A percentile compares a stretch with the other conserved stretches of the same genome.
phyloP scores from a whole-genome alignment of 2,113 vertebrate genomes.

The Chamaetylas fuelleborni region DNA sequence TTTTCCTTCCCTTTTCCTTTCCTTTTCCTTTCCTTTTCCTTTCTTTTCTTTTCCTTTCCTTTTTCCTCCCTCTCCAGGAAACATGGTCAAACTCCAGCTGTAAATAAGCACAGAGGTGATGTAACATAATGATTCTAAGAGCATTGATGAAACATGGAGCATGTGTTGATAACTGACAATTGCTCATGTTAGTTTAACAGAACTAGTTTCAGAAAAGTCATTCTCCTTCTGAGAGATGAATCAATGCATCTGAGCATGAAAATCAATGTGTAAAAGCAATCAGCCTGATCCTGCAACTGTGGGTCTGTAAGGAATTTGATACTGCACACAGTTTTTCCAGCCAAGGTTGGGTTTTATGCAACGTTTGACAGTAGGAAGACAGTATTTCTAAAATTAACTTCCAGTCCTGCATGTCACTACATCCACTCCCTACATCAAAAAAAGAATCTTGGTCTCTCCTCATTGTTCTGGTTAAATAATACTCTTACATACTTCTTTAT shows the following conservation, averaged over 20 bases:
- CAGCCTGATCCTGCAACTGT: neutral
- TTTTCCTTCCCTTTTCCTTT: too few relatives aligned
- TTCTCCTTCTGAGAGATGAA: conserved; percentile 29
- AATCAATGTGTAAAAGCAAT: conserved; percentile 1
- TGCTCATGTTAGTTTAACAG: conserved; percentile 8
- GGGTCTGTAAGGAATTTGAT: neutral
- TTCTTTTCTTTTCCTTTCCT: too few relatives aligned
- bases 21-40: too few relatives aligned
- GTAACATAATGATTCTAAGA: neutral
- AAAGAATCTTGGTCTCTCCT: neutral
- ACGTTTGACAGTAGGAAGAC: neutral
- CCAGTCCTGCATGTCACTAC: neutral
- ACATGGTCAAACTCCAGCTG: neutral
- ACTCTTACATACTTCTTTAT: neutral
- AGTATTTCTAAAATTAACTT: neutral
- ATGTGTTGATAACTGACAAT: neutral
- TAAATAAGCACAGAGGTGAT: neutral
- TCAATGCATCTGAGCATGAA: conserved; percentile 3
- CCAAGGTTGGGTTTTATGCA: neutral
- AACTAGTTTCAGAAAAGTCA: conserved; percentile 47
- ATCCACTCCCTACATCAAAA: neutral
- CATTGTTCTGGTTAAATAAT: neutral
- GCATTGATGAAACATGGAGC: neutral
- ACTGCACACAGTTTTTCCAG: neutral
- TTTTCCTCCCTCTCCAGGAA: neutral